Evolutionary conservation across 2,888 invertebrate genomes (phyloP).

Genomic region (Monochamus alternatus): DNA sequence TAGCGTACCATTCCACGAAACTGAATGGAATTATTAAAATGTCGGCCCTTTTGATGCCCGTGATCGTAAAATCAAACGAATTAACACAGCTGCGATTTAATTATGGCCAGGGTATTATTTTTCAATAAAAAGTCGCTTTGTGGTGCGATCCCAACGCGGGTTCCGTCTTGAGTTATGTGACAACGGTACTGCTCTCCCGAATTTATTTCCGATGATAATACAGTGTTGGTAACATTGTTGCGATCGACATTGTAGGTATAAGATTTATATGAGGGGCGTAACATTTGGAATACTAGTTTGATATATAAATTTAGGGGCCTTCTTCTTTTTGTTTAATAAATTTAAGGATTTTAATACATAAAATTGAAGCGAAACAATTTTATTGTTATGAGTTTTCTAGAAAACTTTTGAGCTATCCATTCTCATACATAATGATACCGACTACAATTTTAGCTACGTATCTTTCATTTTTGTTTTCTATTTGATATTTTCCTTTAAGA

Average conservation of each 20-base stretch:
- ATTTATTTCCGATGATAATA: constrained; percentile 41
- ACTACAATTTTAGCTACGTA: no score
- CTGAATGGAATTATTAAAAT: constrained; percentile 62
- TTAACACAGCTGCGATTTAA: constrained; percentile 61
- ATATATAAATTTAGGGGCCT: background rate
- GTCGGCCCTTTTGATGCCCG: constrained; percentile 62
- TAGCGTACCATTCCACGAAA: constrained; percentile 59
- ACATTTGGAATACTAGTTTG: background rate
- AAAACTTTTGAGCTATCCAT: no score
- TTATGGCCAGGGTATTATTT: constrained; percentile 56
- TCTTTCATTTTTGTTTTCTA: no score
- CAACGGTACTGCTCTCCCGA: constrained; percentile 41
- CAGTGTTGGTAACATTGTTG: constrained; percentile 10
- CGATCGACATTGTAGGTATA: background rate
- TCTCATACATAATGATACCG: no score
- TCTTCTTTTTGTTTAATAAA: no score
- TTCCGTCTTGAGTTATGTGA: constrained; percentile 43
- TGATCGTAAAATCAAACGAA: constrained; percentile 63
- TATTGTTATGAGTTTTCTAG: no score
- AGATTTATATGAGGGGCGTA: constrained; percentile 10
- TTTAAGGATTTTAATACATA: no score
- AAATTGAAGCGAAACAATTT: no score
- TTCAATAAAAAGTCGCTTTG: constrained; percentile 54
- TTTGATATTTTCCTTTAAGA: no score
- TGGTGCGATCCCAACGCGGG: constrained; percentile 19